Evolutionary conservation across 2,888 invertebrate genomes (phyloP).

Genomic region (Synanthedon myopaeformis): DNA sequence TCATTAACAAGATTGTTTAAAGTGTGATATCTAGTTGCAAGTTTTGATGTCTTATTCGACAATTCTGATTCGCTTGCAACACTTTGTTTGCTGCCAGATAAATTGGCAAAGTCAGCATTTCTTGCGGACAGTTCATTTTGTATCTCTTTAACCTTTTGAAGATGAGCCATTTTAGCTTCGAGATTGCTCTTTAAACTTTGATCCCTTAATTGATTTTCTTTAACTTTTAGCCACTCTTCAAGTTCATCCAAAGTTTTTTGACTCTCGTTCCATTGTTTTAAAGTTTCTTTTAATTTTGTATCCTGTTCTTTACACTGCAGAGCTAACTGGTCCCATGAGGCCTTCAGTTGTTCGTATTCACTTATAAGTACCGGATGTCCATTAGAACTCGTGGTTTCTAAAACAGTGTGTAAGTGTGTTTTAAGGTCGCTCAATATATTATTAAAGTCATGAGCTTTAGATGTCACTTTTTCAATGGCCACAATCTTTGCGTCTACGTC

Average conservation of each 20-base stretch:
- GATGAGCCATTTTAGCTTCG: slow-evolving; percentile 83
- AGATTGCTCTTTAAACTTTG: slow-evolving; percentile 89
- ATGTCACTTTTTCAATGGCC: slow-evolving; percentile 80
- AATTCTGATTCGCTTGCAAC: slow-evolving; percentile 83
- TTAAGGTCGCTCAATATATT: slow-evolving; percentile 77
- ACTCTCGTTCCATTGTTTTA: slow-evolving; percentile 85
- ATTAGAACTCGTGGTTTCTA: slow-evolving; percentile 80
- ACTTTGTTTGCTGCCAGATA: slow-evolving; percentile 76
- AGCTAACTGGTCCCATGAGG: slow-evolving; percentile 81
- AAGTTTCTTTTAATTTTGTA: slow-evolving; percentile 79
- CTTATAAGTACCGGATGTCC: slow-evolving; percentile 81
- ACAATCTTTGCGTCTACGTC: slow-evolving; percentile 80
- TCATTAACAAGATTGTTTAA: slow-evolving; percentile 86
- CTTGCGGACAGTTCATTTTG: slow-evolving; percentile 78
- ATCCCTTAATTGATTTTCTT: slow-evolving; percentile 88
- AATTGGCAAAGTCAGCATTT: slow-evolving; percentile 74
- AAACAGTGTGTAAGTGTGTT: slow-evolving; percentile 76
- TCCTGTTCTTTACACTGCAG: slow-evolving; percentile 77
- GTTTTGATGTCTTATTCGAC: slow-evolving; percentile 78
- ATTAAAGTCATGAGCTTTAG: slow-evolving; percentile 80
- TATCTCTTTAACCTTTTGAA: slow-evolving; percentile 80
- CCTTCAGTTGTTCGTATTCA: slow-evolving; percentile 79
- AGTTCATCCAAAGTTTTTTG: slow-evolving; percentile 82
- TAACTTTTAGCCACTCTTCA: slow-evolving; percentile 86
- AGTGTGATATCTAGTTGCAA: slow-evolving; percentile 85